Evolutionary conservation across 1,140 invertebrate species (phyloP), one percentile per base, ranked within the genome.

Genomic region (Metaphire vulgaris): DNA sequence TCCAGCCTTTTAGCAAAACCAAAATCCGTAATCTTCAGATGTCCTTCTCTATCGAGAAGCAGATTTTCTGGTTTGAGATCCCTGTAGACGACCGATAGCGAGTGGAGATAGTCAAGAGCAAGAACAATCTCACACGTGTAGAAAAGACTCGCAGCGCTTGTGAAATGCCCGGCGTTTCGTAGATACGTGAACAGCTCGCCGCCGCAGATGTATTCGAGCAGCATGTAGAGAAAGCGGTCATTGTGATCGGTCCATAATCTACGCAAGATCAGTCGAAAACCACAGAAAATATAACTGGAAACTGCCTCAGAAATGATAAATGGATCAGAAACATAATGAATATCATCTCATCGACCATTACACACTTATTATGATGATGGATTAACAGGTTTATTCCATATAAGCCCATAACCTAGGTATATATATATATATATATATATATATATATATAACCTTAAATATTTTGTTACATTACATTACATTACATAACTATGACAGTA

Each of bases 1-100:
- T 99, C 99, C 69, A 99, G 89, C 56, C 97, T 97, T 1, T 98
- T 99, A 87, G 98, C 99, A 32, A 99, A 89, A 33, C 98, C 98
- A 88, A 99, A 99, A 88, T 99, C 98, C 28, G 94, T 96, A 69
- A 99, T 89, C 88, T 99, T 99, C 80, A 99, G 93, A 88, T 99
- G 98, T 76, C 98, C 98, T 87, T 90, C 92, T 72, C 96, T 93
- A 88, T 99, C 97, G 79, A 99, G 88, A 75, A 99, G 89, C 81
- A 99, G 89, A 88, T 99, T 99, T 87, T 99, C 98, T 31, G 98
- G 98, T 87, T 99, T 99, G 80, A 99, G 99, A 88, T 99, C 98
- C 84, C 97, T 14, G 80, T 86, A 86, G 34, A 86, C 85, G 75
- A 85, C 83, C 33, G 78, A 77, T 68, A 81, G 77, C 12, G 76